Evolutionary conservation across 2,113 vertebrate genomes (phyloP).

Genomic region (Sturnira hondurensis): DNA sequence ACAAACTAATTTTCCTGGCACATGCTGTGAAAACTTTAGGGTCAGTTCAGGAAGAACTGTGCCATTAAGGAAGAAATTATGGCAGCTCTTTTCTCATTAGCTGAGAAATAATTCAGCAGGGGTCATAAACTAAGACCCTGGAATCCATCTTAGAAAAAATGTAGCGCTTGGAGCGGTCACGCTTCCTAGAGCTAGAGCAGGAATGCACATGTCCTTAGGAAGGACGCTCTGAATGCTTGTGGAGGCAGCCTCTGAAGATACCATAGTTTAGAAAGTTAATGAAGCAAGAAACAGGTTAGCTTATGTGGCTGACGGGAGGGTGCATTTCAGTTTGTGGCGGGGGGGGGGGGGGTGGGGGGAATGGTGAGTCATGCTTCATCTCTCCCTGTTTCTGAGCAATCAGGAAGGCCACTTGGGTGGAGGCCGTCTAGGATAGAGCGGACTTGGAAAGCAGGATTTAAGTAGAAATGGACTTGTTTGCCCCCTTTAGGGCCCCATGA

Average conservation of each 20-base stretch:
- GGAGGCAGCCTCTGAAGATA: constrained; percentile 26
- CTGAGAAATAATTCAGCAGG: background rate
- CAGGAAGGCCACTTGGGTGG: background rate
- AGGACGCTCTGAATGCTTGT: constrained; percentile 66
- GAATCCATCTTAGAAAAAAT: constrained; percentile 19
- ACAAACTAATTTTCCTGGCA: constrained; percentile 34
- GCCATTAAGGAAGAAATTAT: constrained; percentile 13
- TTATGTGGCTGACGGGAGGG: background rate
- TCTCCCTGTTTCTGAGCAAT: background rate
- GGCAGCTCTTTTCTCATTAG: constrained; percentile 33
- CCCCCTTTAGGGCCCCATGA: background rate
- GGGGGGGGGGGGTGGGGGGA: background rate
- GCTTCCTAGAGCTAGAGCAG: constrained; percentile 64
- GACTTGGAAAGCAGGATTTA: constrained; percentile 35
- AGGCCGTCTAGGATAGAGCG: background rate
- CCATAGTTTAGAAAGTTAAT: constrained; percentile 71
- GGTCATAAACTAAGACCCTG: constrained; percentile 42
- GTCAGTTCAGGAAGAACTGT: background rate
- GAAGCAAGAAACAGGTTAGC: constrained; percentile 62
- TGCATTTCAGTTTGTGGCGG: constrained; percentile 6
- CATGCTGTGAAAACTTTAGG: constrained; percentile 6
- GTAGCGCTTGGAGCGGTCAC: constrained; percentile 52
- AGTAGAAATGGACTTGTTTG: background rate
- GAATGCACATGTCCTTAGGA: constrained; percentile 56
- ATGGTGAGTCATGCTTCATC: background rate